Conservation (phyloP, 1,140 invertebrate species). For the Nixonia krombeini region DNA sequence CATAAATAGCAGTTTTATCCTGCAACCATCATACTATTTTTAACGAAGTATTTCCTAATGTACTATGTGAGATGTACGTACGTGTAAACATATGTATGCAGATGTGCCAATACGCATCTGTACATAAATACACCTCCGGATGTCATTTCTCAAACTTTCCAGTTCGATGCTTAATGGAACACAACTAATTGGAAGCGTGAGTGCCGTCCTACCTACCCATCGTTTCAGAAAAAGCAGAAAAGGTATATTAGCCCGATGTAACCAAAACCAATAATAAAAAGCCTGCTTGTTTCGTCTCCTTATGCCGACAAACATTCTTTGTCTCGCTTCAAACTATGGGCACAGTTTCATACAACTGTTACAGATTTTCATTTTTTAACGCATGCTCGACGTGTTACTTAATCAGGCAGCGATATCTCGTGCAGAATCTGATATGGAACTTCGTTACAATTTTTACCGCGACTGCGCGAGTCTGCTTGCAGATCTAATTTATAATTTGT, state of each 20-base stretch:
- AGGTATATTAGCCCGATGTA: conserved; percentile 15
- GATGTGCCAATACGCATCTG: conserved; percentile 9
- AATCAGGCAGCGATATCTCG: too few relatives aligned
- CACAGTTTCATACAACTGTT: not conserved
- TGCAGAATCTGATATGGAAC: too few relatives aligned
- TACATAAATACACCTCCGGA: conserved; percentile 21
- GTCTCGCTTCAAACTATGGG: conserved; percentile 5
- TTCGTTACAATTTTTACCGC: too few relatives aligned
- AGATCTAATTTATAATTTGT: too few relatives aligned
- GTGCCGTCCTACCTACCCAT: conserved; percentile 31
- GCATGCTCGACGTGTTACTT: too few relatives aligned
- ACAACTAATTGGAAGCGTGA: conserved; percentile 44
- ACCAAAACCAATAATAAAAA: conserved; percentile 37
- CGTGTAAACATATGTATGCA: too few relatives aligned
- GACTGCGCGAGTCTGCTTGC: too few relatives aligned
- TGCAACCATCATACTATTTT: too few relatives aligned
- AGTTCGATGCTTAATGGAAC: conserved; percentile 25
- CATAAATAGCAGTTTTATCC: too few relatives aligned
- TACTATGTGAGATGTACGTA: too few relatives aligned
- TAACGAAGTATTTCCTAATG: too few relatives aligned
- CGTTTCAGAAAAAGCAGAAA: conserved; percentile 35
- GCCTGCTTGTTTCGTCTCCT: conserved; percentile 27
- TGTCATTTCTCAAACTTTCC: too few relatives aligned
- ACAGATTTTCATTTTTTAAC: not conserved
- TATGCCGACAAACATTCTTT: conserved; percentile 23